These are phyloP conservation scores for Drymonia ruficornis DNA, from an alignment of 2,888 invertebrate genomes.

Conservation along the genomic window DNA sequence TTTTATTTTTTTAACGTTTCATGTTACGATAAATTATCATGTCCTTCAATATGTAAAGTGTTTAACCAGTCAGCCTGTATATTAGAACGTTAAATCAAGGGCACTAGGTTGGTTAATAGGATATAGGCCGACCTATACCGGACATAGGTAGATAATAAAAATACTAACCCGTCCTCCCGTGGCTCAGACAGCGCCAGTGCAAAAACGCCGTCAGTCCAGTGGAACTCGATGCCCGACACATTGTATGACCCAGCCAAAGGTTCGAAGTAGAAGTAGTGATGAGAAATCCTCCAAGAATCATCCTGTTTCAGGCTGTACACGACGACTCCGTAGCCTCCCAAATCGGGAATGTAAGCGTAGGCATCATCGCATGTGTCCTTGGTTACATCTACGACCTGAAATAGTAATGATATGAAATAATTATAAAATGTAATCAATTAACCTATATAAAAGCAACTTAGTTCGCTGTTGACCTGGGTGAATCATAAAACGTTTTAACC, in stretches of 20 bases:
- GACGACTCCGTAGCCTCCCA: constrained; percentile 90
- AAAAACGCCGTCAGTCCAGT: constrained; percentile 94
- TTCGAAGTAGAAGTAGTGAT: constrained; percentile 94
- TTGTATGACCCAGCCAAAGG: constrained; percentile 91
- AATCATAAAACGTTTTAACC: not conserved
- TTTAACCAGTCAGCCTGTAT: too few relatives aligned
- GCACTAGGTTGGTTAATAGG: not conserved
- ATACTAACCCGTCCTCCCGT: constrained; percentile 81
- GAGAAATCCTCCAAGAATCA: constrained; percentile 91
- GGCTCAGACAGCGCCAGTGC: constrained; percentile 88
- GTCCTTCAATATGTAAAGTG: too few relatives aligned
- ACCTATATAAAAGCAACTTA: not conserved
- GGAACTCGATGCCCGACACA: constrained; percentile 91
- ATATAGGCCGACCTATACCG: constrained; percentile 1
- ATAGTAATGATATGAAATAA: constrained; percentile 62
- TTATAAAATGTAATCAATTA: not conserved
- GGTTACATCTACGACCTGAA: constrained; percentile 88
- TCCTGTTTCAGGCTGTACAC: constrained; percentile 91
- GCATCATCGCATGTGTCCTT: constrained; percentile 89
- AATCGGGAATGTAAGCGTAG: constrained; percentile 91
- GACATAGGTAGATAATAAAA: constrained; percentile 7
- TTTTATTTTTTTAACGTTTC: too few relatives aligned
- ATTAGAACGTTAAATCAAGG: constrained; percentile 12
- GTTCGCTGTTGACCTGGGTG: not conserved
- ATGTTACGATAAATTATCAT: too few relatives aligned